These are phyloP conservation scores for Castor canadensis DNA, from an alignment of 2,113 vertebrate species.

Conservation along the genomic window DNA sequence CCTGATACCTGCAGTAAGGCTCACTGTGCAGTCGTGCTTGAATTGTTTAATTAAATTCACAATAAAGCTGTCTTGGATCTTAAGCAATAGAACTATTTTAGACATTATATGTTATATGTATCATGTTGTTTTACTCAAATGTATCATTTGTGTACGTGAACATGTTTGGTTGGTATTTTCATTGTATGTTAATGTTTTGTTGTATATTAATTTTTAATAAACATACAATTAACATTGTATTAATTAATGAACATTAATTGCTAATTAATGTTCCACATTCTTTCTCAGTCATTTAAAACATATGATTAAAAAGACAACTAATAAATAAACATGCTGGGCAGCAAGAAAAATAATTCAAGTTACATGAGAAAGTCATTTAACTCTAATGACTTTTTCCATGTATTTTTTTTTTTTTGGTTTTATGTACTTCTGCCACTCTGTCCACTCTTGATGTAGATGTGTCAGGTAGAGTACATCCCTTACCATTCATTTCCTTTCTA, in stretches of 20 bases:
- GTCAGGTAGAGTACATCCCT: not conserved
- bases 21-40: not conserved
- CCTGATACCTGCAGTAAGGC: not conserved
- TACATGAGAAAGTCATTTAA: not conserved
- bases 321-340: not conserved
- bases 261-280: not conserved
- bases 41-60: constrained; percentile 11
- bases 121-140: not conserved
- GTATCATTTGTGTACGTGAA: not conserved
- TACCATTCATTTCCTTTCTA: not conserved
- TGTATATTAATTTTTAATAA: too few relatives aligned
- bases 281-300: not conserved
- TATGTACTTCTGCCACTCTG: not conserved
- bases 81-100: not conserved
- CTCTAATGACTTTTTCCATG: not conserved
- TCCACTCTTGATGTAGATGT: not conserved
- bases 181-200: not conserved
- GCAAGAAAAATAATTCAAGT: not conserved
- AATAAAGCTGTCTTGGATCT: not conserved
- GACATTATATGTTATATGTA: not conserved
- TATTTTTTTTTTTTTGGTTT: not conserved
- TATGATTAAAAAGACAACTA: not conserved
- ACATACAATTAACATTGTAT: too few relatives aligned
- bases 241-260: too few relatives aligned
- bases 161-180: not conserved